Evolutionary conservation across 2,888 invertebrate genomes (phyloP), one percentile per base, ranked within the genome.

Genomic region (Phalera bucephala): DNA sequence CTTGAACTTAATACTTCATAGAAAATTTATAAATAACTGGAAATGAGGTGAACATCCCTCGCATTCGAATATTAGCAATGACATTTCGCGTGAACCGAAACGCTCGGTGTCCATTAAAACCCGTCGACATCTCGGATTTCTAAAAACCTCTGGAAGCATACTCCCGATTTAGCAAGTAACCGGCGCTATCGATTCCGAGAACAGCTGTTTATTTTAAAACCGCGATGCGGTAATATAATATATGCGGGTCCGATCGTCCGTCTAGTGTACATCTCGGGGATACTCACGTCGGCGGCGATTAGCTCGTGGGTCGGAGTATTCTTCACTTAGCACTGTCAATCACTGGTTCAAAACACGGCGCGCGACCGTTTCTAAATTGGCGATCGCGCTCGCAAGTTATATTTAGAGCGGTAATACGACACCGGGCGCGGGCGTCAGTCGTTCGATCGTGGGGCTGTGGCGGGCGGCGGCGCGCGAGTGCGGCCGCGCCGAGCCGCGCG

Each of bases 341-440:
- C 88, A 89, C 88, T 86, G 86, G 84, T 82, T 77, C 77, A 87
- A 85, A 85, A 88, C 86, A 88, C 80, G 83, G 73, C 79, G 83
- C 79, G 82, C 75, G 78, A 80, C 76, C 71, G 83, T 84, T 84
- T 86, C 86, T 76, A 86, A 89, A 88, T 88, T 83, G 88, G 88
- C 84, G 84, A 82, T 82, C 80, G 83, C 81, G 85, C 80, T 84
- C 82, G 82, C 83, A 80, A 65, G 76, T 63, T 88, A 88, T 87
- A 83, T 87, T 80, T 89, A 87, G 87, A 82, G 83, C 78, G 77
- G 88, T 88, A 89, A 89, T 84, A 80, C 85, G 88, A 89, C 85
- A 89, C 88, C 87, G 78, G 75, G 72, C 80, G 80, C 80, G 73
- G 77, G 76, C 74, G 79, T 69, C 73, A 75, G 72, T 80, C 83